Conservation (phyloP, 2,113 vertebrate species). For the Callocephalon fimbriatum region DNA sequence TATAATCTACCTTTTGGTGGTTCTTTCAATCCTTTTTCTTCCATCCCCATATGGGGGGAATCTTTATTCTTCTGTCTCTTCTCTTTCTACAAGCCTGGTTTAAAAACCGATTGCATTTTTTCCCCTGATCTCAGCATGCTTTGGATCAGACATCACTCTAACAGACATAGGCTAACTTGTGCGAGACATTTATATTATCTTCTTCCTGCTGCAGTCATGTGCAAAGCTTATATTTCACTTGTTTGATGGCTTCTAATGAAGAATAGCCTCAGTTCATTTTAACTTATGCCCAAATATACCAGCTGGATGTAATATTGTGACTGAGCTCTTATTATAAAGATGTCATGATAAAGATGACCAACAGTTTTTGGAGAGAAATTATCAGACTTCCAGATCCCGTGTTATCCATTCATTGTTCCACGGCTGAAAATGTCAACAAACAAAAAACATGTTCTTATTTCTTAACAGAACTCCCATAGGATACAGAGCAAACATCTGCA, state of each 20-base stretch:
- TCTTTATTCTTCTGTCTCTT: not conserved
- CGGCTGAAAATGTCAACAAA: conserved; percentile 9
- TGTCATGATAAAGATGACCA: conserved; percentile 1
- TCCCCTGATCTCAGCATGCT: not conserved
- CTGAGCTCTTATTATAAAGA: not conserved
- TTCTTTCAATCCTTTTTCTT: not conserved
- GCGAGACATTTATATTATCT: not conserved
- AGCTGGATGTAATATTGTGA: not conserved
- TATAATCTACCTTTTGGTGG: not conserved
- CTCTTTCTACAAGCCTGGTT: not conserved
- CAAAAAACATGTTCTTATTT: not conserved
- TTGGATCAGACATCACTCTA: not conserved
- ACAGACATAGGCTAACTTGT: conserved; percentile 4
- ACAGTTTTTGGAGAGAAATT: conserved; percentile 12
- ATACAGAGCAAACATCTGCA: conserved; percentile 8
- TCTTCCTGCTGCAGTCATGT: not conserved
- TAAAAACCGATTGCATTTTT: not conserved
- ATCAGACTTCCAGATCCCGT: not conserved
- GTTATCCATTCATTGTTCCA: not conserved
- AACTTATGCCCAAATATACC: conserved; percentile 6
- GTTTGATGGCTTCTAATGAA: conserved; percentile 37
- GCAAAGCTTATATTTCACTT: conserved; percentile 32
- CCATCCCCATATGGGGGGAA: not conserved
- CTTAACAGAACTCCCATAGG: not conserved
- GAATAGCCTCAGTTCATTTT: conserved; percentile 15